Percentiles rank a stretch among this genome's conserved stretches.
Conservation (phyloP, 2,888 invertebrate species). For the Amphipyra tragopoginis region DNA sequence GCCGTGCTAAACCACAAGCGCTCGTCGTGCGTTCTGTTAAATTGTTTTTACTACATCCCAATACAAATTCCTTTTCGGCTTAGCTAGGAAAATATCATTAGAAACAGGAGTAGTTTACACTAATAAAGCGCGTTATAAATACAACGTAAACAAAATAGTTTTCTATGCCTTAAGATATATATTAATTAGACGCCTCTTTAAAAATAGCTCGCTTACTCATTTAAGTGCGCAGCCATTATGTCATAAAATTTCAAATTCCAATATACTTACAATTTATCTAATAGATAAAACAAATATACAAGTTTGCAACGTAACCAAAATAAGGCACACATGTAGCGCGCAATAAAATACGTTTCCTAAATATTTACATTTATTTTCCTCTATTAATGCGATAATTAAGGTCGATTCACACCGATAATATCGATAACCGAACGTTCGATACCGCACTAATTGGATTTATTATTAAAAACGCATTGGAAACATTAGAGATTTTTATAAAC, state of each 20-base stretch:
- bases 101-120: conserved; percentile 15
- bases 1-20: conserved; percentile 5
- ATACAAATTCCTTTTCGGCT: neutral
- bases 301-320: conserved; percentile 14
- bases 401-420: conserved; percentile 64
- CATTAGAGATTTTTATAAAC: conserved; percentile 67
- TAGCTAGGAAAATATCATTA: conserved; percentile 6
- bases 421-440: conserved; percentile 63
- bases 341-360: conserved; percentile 57
- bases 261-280: conserved; percentile 25
- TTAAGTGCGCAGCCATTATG: conserved; percentile 24
- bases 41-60: too few relatives aligned
- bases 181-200: conserved; percentile 34
- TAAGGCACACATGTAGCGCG: conserved; percentile 7
- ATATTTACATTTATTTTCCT: conserved; percentile 62
- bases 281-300: conserved; percentile 18
- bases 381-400: conserved; percentile 60
- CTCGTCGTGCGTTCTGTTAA: neutral
- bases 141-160: conserved; percentile 29
- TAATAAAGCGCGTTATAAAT: conserved; percentile 6
- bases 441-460: conserved; percentile 70
- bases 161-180: conserved; percentile 37
- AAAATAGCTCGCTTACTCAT: conserved; percentile 43
- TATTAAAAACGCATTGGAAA: conserved; percentile 76
- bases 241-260: conserved; percentile 32